phyloP scores from a whole-genome alignment of 1,140 invertebrate genomes.

The Drosophila oshimai region DNA sequence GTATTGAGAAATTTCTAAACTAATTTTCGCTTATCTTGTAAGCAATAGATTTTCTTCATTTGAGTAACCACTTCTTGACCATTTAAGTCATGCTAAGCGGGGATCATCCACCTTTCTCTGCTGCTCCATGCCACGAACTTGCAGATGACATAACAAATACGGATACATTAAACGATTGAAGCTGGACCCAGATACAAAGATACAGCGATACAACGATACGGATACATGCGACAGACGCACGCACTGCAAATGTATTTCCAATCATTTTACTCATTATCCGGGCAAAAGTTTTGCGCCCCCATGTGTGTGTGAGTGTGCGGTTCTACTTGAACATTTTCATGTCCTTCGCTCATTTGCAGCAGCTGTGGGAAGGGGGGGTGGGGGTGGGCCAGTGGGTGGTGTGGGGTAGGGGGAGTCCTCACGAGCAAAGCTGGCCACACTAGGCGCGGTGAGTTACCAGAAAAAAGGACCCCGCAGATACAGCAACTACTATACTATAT shows the following conservation, averaged over 20 bases:
- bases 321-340: conserved; percentile 67
- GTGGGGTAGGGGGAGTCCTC: background rate
- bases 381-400: background rate
- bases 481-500: background rate
- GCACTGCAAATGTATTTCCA: conserved; percentile 77
- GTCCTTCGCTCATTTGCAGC: conserved; percentile 54
- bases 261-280: conserved; percentile 79
- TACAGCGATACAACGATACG: conserved; percentile 6
- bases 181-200: background rate
- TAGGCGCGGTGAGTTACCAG: conserved; percentile 45
- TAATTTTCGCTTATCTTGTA: background rate
- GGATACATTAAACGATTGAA: conserved; percentile 26
- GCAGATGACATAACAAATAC: conserved; percentile 26
- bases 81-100: too few species aligned
- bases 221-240: conserved; percentile 57
- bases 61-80: background rate
- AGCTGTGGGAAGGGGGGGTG: conserved; percentile 4
- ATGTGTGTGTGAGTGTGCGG: conserved; percentile 3
- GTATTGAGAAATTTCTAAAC: too few species aligned
- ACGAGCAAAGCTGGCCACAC: conserved; percentile 43
- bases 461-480: conserved; percentile 4
- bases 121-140: background rate
- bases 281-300: conserved; percentile 62
- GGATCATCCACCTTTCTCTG: background rate
- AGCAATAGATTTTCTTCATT: background rate